Percentiles rank a stretch among this genome's conserved stretches.
Conservation (phyloP, 2,888 invertebrate species). For the Drosophila dives region DNA sequence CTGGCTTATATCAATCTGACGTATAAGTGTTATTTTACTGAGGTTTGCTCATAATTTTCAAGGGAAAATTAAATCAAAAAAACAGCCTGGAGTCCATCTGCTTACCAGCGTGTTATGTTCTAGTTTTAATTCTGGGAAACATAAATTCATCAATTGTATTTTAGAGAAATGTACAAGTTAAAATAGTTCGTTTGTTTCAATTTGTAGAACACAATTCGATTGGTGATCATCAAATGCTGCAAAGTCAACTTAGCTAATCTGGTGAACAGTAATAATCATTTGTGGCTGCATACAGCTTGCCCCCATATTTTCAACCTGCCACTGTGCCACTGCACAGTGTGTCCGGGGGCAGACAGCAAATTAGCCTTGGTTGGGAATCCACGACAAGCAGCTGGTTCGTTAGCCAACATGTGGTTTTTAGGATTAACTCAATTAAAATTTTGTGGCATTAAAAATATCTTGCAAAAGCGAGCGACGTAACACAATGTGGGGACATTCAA, state of each 20-base stretch:
- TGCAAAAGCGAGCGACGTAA: slow-evolving; percentile 41
- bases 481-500: slow-evolving; percentile 6
- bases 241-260: slow-evolving; percentile 61
- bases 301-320: not conserved
- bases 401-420: slow-evolving; percentile 74
- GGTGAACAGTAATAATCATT: slow-evolving; percentile 67
- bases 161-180: not conserved
- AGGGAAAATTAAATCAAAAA: slow-evolving; percentile 15
- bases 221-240: slow-evolving; percentile 26
- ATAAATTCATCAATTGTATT: not conserved
- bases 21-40: slow-evolving; percentile 47
- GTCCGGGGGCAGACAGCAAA: slow-evolving; percentile 31
- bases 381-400: slow-evolving; percentile 66
- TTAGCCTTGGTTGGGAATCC: slow-evolving; percentile 45
- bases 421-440: slow-evolving; percentile 80
- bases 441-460: slow-evolving; percentile 72
- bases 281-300: slow-evolving; percentile 35
- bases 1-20: slow-evolving; percentile 37
- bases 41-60: not conserved
- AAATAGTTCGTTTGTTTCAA: slow-evolving; percentile 8
- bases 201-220: slow-evolving; percentile 8
- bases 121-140: not conserved
- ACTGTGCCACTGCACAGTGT: not conserved
- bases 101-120: not conserved
- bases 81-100: slow-evolving; percentile 15